Base-by-base conservation (phyloP, 2,797 vertebrate species). In the Anguilla megastoma region DNA sequence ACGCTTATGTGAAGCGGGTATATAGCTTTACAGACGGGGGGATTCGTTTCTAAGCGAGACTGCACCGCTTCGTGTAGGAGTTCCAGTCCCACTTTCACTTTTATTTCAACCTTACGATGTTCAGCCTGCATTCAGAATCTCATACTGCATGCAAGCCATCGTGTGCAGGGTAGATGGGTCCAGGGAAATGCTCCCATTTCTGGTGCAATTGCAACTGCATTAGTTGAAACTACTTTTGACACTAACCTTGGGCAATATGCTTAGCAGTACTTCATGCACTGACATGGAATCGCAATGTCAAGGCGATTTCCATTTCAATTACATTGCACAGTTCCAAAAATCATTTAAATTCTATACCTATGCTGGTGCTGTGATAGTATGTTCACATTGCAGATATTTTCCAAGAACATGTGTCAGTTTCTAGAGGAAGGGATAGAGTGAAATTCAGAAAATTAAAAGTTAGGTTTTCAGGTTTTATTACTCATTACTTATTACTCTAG, bases 1-100 rank as follows among this genome's bases (percentile, higher is more conserved):
- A 87, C 41, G 41, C 80, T 69, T 87, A 71, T 84, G 66, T 50
- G 66, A 69, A 84, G 87, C 82, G 41, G 14, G 16, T 85, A 66
- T 21, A 85, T 45, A 63, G 1, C 54, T 30, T n/a, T 30, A 63
- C 33, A 52, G 45, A 84, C 41, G 14, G 82, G 45, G 45, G 80
- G 83, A 71, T 84, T 16, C 9, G 12, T 87, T 66, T 89, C 79
- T 71, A 24, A 33, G 27, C 21, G 56, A 48, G 60, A 87, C 69
- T 83, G 60, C 41, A 36, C 18, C 83, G 48, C 36, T 86, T 10
- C 56, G 52, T 45, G 52, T 56, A 83, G 56, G 50, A 71, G 58
- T 63, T 41, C 56, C 80, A 85, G 30, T 74, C 21, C 2, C n/a
- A 2, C n/a, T 71, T 2, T 30, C 2, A 71, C 27, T 71, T 27